These are phyloP conservation scores for Zosterops hypoxanthus DNA, from an alignment of 2,113 vertebrate species.

Conservation along the genomic window DNA sequence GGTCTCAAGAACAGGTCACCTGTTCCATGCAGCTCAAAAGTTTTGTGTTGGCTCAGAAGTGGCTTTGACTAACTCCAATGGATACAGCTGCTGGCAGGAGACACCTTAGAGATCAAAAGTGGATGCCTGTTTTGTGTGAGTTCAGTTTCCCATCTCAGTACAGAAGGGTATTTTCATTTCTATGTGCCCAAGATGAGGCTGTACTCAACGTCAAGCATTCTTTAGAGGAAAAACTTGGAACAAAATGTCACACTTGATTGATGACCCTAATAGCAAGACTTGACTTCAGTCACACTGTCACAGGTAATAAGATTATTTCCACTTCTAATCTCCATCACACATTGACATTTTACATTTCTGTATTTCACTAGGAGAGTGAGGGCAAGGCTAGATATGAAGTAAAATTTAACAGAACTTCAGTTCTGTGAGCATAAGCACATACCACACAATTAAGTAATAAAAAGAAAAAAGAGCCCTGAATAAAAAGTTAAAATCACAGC, in stretches of 20 bases:
- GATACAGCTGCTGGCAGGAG: background rate
- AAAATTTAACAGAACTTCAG: background rate
- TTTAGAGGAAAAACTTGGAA: background rate
- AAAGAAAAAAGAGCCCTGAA: background rate
- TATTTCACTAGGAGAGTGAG: background rate
- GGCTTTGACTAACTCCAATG: background rate
- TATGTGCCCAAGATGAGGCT: background rate
- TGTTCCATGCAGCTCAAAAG: background rate
- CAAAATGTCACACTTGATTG: background rate
- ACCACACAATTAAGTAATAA: background rate
- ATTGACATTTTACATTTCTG: background rate
- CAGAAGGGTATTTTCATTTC: background rate
- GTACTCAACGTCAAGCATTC: background rate
- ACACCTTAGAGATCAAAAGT: background rate
- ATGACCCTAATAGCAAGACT: conserved; percentile 13
- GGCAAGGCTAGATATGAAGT: background rate
- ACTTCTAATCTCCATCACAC: background rate
- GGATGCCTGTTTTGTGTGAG: background rate
- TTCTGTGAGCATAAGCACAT: background rate
- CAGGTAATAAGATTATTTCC: conserved; percentile 4
- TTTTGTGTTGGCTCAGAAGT: background rate
- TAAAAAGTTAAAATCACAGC: background rate
- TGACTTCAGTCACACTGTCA: conserved; percentile 18
- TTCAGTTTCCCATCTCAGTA: background rate
- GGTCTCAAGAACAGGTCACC: background rate